These are phyloP conservation scores for Hippocampus kuda DNA, from an alignment of 2,797 vertebrate genomes.

Conservation along the genomic window DNA sequence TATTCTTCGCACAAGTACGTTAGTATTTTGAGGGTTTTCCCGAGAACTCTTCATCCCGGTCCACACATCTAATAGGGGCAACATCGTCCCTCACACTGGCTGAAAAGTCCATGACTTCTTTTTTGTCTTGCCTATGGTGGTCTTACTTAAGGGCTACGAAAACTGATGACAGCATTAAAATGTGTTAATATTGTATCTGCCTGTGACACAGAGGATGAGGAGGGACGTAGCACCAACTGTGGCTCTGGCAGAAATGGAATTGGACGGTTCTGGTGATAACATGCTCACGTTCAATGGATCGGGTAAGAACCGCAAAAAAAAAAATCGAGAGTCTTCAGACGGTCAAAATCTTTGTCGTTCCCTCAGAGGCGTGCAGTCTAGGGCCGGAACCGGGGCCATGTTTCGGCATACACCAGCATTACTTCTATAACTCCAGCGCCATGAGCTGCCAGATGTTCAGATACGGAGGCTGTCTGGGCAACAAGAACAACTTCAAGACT, in stretches of 20 bases:
- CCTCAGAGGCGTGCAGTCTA: constrained; percentile 68
- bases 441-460: constrained; percentile 79
- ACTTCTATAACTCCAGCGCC: constrained; percentile 78
- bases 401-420: constrained; percentile 62
- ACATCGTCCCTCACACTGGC: too few relatives aligned
- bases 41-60: too few relatives aligned
- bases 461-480: constrained; percentile 84
- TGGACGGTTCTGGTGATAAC: constrained; percentile 39
- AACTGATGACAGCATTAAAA: not conserved
- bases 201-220: constrained; percentile 39
- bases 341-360: not conserved
- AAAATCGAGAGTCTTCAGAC: too few relatives aligned
- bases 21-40: too few relatives aligned
- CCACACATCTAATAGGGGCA: too few relatives aligned
- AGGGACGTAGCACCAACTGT: constrained; percentile 15
- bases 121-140: too few relatives aligned
- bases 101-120: too few relatives aligned
- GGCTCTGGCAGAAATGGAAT: constrained; percentile 13
- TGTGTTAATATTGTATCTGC: constrained; percentile 1
- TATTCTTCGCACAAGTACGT: too few relatives aligned
- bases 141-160: too few relatives aligned
- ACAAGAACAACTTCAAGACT: constrained; percentile 77
- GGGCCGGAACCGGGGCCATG: constrained; percentile 71
- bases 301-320: constrained; percentile 19
- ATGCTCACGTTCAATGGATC: constrained; percentile 25